These are phyloP conservation scores for Phalacrocorax carbo DNA, from an alignment of 2,113 vertebrate genomes.

Conservation along the genomic window DNA sequence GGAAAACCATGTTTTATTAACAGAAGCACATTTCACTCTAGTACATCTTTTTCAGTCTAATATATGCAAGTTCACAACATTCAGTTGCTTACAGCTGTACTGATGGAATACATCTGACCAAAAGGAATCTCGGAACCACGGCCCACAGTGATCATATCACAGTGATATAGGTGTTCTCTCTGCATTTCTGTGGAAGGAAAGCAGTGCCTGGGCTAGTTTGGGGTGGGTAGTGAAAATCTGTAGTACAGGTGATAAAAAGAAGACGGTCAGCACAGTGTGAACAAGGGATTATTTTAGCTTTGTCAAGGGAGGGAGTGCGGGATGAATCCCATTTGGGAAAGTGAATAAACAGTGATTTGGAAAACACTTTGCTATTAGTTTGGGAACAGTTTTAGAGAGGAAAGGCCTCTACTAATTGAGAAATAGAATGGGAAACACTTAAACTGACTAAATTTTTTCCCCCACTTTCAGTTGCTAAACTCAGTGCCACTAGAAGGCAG, in stretches of 20 bases:
- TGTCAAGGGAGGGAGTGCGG: not conserved
- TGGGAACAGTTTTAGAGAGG: not conserved
- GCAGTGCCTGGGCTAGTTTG: not conserved
- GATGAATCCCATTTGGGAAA: not conserved
- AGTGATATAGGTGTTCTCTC: not conserved
- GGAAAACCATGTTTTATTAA: not conserved
- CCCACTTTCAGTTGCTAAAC: not conserved
- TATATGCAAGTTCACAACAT: not conserved
- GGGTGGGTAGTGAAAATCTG: not conserved
- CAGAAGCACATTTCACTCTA: not conserved
- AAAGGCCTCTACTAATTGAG: not conserved
- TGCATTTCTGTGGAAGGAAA: not conserved
- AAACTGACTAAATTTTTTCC: not conserved
- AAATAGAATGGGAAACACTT: not conserved
- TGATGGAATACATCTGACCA: not conserved
- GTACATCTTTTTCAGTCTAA: not conserved
- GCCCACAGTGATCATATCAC: not conserved
- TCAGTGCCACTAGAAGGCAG: conserved; percentile 8
- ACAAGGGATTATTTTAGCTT: not conserved
- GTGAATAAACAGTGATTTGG: not conserved
- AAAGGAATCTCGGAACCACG: not conserved
- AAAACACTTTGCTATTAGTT: not conserved
- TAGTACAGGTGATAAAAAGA: too few species aligned
- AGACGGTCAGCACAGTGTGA: not conserved
- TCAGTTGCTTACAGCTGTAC: not conserved